Evolutionary conservation across 2,888 invertebrate species (phyloP), one percentile per base, ranked within the genome.

Genomic region (Ectemnius cavifrons): DNA sequence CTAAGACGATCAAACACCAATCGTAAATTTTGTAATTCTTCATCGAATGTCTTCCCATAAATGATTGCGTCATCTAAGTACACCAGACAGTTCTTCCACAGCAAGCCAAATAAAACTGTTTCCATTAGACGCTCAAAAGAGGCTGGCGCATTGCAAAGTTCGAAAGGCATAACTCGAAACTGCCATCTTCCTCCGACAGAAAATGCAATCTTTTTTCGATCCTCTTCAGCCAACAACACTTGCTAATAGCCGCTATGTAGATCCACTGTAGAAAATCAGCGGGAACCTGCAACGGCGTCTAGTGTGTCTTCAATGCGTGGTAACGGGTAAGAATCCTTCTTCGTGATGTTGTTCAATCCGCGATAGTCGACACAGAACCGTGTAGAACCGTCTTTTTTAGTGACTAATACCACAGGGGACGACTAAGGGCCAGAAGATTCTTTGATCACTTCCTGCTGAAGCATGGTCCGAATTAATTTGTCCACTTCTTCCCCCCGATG

Each of bases 381-480:
- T 13, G 1, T 47, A 47, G 47, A 47, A 14, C 47, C 47, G 14
- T 47, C 47, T 47, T 58, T 61, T 49, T 62, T 46, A 16, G 2
- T 47, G 2, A 46, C 20, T 0, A 47, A 13, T 14, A 52, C 61
- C 14, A 61, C 37, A 4, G 61, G 61, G 0, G 61, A 61, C 4
- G 61, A 37, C 61, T 37, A 61, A 14, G 61, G 16, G 11, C 37
- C 37, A n/a, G 14, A 6, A 8, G 61, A 61, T 11, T 61, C 27
- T n/a, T 61, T 37, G 16, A 61, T 61, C 2, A 61, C 61, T 3
- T 37, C 37, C 45, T 61, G 61, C 4, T 2, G 4, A 6, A 37
- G 28, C 61, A 61, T 37, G 37, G 14, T n/a, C n/a, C n/a, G n/a
- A n/a, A n/a, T 45, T 4, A 8, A 46, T 18, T 47, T 14, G 1